These are phyloP conservation scores for Teleopsis dalmanni DNA, from an alignment of 1,140 invertebrate genomes.

Conservation along the genomic window DNA sequence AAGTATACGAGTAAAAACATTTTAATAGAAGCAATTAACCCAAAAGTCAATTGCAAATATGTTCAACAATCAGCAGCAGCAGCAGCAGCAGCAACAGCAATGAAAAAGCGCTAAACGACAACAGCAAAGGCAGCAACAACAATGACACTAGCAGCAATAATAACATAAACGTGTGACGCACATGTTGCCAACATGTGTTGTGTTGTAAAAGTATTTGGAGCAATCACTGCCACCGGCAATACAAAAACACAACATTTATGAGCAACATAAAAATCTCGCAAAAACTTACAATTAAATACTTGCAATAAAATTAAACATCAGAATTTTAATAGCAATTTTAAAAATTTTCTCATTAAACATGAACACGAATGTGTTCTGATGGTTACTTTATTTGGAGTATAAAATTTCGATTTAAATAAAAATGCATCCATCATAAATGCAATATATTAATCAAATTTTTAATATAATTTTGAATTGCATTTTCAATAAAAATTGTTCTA, in stretches of 20 bases:
- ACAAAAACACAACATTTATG: background rate
- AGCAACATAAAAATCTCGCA: conserved; percentile 16
- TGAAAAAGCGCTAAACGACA: background rate
- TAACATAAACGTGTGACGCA: too few species aligned
- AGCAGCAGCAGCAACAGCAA: background rate
- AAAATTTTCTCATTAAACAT: too few species aligned
- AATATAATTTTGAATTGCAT: too few species aligned
- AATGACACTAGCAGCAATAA: background rate
- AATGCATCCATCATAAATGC: too few species aligned
- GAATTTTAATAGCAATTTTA: too few species aligned
- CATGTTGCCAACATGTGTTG: conserved; percentile 5
- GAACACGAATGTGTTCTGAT: too few species aligned
- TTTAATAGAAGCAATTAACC: conserved; percentile 44
- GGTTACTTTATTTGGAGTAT: too few species aligned
- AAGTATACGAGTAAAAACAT: conserved; percentile 26
- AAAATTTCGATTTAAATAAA: too few species aligned
- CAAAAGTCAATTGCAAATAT: conserved; percentile 30
- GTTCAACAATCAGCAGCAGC: background rate
- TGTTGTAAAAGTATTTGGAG: conserved; percentile 7
- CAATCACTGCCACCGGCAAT: conserved; percentile 12
- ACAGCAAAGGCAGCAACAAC: background rate
- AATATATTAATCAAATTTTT: too few species aligned
- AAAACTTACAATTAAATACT: conserved; percentile 15
- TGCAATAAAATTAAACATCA: conserved; percentile 1
- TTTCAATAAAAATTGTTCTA: too few species aligned